Base-by-base conservation (phyloP, 64 coral and sea anemone genomes). In the Acropora tenuis region DNA sequence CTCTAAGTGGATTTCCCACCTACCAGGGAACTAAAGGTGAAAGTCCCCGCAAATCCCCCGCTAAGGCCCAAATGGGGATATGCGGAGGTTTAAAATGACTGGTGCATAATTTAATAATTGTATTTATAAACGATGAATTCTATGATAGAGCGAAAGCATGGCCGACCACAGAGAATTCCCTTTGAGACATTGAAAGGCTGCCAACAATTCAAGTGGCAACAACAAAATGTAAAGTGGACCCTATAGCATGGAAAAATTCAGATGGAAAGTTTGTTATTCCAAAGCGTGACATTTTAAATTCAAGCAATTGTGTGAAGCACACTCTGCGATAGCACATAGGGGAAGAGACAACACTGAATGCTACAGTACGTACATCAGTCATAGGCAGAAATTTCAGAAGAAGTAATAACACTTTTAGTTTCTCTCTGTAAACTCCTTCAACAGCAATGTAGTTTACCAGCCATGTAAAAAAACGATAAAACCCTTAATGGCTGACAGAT, bases 41-140 rank as follows among this genome's bases (percentile, higher is more conserved):
- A 30, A 30, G 30, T 30, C 30, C 30, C 30, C 30, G 30, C 30
- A 30, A 30, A 30, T 30, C 30, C 30, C 30, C 30, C 30, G 30
- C 30, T 30, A 30, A 30, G 30, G 30, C 30, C 30, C 30, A 0
- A 30, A 30, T 30, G 30, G 30, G 30, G 30, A 30, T 30, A 30
- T 30, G 30, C 30, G 30, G 30, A 30, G 30, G 30, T 30, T 30
- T 30, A 30, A 30, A 30, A 30, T 30, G 30, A 30, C 30, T 30
- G 30, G 30, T 30, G 30, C 30, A 30, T 41, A 79, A 79, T 41
- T 11, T 79, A 3, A 79, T 79, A 3, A 79, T 4, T 4, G 77
- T 79, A 30, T 79, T 79, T 41, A 79, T 79, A 30, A 50, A 79
- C n/a, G 77, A 79, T 79, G 77, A 4, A 48, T 79, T 79, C n/a